phyloP scores from a whole-genome alignment of 2,113 vertebrate genomes.

The Eidolon helvum region DNA sequence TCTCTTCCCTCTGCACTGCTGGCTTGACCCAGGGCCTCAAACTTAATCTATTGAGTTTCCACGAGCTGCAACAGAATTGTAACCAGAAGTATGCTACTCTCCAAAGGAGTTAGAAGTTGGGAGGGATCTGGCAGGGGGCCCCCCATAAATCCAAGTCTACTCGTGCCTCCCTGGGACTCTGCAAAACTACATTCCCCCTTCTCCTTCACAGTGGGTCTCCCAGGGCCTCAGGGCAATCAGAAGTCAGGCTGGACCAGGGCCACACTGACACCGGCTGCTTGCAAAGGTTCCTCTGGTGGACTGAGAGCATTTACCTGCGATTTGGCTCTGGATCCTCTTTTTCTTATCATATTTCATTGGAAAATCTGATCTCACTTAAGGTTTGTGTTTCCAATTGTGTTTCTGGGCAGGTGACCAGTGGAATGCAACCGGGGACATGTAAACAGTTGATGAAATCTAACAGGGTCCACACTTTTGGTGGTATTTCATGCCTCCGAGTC shows the following conservation, averaged over 20 bases:
- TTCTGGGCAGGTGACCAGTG: slow-evolving; percentile 71
- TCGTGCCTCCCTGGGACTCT: neutral
- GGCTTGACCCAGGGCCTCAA: neutral
- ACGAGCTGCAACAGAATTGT: neutral
- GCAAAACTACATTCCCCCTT: neutral
- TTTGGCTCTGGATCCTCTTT: slow-evolving; percentile 34
- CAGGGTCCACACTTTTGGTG: slow-evolving; percentile 14
- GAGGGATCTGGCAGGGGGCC: neutral
- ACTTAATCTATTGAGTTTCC: slow-evolving; percentile 44
- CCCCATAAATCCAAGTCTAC: neutral
- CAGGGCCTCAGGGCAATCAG: slow-evolving; percentile 14
- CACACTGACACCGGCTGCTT: neutral
- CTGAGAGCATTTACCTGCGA: slow-evolving; percentile 54
- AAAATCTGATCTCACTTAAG: slow-evolving; percentile 69
- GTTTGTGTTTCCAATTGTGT: slow-evolving; percentile 62
- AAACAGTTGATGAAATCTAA: slow-evolving; percentile 65
- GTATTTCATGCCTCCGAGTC: slow-evolving; percentile 55
- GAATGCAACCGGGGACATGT: slow-evolving; percentile 68
- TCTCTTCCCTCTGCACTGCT: slow-evolving; percentile 37
- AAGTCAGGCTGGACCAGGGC: neutral
- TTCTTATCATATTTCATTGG: slow-evolving; percentile 55
- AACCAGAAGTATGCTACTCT: neutral
- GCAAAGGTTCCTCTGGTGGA: neutral
- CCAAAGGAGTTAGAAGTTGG: neutral
- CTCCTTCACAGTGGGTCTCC: neutral